phyloP scores from a whole-genome alignment of 2,888 invertebrate species.

The Archips crataeganus region DNA sequence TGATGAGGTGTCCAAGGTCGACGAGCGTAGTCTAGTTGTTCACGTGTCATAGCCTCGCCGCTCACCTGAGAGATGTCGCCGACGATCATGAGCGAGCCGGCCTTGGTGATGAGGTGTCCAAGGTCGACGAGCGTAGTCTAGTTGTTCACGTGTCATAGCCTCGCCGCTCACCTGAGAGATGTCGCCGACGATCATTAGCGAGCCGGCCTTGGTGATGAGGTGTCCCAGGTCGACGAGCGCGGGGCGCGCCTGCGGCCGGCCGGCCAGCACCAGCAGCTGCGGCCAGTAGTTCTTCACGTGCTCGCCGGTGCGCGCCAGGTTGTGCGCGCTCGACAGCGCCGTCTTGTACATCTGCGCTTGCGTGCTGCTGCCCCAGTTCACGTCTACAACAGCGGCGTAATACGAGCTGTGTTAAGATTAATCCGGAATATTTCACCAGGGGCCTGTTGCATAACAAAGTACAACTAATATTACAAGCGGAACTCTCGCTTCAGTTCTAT shows the following conservation, averaged over 20 bases:
- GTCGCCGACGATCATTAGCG: slow-evolving; percentile 96
- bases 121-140: slow-evolving; percentile 79
- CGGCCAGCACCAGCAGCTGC: slow-evolving; percentile 94
- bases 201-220: slow-evolving; percentile 96
- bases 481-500: no score
- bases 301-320: slow-evolving; percentile 93
- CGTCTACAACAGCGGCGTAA: slow-evolving; percentile 84
- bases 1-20: no score
- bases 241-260: slow-evolving; percentile 93
- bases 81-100: no score
- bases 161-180: slow-evolving; percentile 88
- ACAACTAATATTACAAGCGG: no score
- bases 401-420: no score
- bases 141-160: slow-evolving; percentile 94
- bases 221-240: slow-evolving; percentile 96
- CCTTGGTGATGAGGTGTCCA: no score
- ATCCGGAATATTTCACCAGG: no score
- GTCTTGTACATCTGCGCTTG: slow-evolving; percentile 98
- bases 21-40: slow-evolving; percentile 94
- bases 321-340: slow-evolving; percentile 94
- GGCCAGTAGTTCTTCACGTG: slow-evolving; percentile 99
- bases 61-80: no score
- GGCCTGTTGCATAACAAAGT: no score
- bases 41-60: slow-evolving; percentile 88
- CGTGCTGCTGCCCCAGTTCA: slow-evolving; percentile 99